Evolutionary conservation across 2,797 vertebrate species (phyloP).

Genomic region (Naso thynnoides): DNA sequence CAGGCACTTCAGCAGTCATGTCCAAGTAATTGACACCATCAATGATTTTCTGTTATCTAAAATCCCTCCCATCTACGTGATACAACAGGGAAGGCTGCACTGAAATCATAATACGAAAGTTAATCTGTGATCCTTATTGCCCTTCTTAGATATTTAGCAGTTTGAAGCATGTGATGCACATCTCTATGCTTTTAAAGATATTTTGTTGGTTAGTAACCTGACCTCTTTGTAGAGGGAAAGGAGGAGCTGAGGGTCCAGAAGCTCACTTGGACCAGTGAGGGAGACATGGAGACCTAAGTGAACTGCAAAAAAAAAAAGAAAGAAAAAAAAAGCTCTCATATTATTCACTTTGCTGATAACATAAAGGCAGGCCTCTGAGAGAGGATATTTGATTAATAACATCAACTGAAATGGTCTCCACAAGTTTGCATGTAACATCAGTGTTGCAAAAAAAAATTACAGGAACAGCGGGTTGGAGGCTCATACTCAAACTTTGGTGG

Average conservation of each 20-base stretch:
- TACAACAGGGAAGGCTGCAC: too few relatives aligned
- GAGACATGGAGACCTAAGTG: constrained; percentile 54
- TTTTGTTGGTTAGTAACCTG: constrained; percentile 21
- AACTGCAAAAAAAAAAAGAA: constrained; percentile 46
- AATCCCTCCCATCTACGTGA: not conserved
- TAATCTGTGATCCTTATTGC: not conserved
- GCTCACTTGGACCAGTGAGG: constrained; percentile 50
- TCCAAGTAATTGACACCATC: not conserved
- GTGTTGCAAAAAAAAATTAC: not conserved
- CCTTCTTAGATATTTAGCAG: not conserved
- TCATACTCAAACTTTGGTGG: not conserved
- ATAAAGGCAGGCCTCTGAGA: fast-evolving
- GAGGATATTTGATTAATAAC: not conserved
- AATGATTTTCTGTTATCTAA: not conserved
- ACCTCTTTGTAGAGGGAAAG: constrained; percentile 60
- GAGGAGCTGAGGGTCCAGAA: constrained; percentile 53
- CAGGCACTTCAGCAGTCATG: not conserved
- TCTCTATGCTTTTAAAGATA: not conserved
- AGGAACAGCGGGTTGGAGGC: not conserved
- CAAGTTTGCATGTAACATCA: not conserved
- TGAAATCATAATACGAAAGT: not conserved
- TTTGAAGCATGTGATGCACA: not conserved
- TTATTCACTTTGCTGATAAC: not conserved
- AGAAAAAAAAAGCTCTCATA: not conserved
- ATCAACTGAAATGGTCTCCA: not conserved